Evolutionary conservation across 2,113 vertebrate species (phyloP), one percentile per base, ranked within the genome.

Genomic region (Urocolius indicus): DNA sequence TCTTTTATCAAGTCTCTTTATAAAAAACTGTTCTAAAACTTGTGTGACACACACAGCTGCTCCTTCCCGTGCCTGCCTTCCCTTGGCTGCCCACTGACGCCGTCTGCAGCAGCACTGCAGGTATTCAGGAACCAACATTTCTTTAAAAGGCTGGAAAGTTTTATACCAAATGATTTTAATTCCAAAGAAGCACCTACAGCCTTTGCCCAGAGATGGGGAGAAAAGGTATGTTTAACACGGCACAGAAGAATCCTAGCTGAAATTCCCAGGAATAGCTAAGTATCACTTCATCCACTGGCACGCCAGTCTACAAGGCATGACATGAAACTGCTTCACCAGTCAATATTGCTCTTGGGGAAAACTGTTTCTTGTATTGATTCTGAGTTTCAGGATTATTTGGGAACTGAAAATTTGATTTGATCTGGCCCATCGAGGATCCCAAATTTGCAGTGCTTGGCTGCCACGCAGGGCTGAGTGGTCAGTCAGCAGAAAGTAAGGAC

Each of bases 401-500:
- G 61, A 94, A 36, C 43, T 10, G 54, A 43, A 63, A 19, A 16
- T 34, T 24, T 58, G 18, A 3, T 11, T 55, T 32, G n/a, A 29
- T 23, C 43, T 36, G 52, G 6, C 27, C 76, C 46, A 1, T 1
- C 29, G 15, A 5, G 6, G 46, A 55, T 26, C 32, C 62, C 24
- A n/a, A 24, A 32, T 18, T 3, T 27, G 32, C 52, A 45, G 8
- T 1, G 12, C 62, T 10, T 20, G 26, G 24, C 58, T 73, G 71
- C 74, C 71, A 12, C 0, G 5, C 18, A 11, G 20, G 29, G 22
- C 2, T 11, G 27, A 30, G 7, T 0, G 3, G 16, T 24, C 67
- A 49, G 46, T 15, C 82, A 61, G 81, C 76, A 87, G 68, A 41
- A 87, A 36, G 8, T 18, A 34, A 34, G 23, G 32, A 32, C 4